Conservation (phyloP, 2,888 invertebrate species). For the Scrobipalpa atriplicella region DNA sequence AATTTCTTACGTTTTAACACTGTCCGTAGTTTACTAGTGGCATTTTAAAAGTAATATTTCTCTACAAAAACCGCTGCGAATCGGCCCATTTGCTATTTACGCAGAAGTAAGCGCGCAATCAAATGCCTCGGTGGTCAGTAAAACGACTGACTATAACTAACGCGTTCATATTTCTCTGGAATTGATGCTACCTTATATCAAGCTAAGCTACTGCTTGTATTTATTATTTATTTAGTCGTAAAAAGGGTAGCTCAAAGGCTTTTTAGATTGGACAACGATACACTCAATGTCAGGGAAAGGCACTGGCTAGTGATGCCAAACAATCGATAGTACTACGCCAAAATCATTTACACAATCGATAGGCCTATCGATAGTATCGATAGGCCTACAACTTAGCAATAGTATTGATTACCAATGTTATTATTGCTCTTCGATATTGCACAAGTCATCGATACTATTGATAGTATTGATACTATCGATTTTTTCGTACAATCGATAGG, state of each 20-base stretch:
- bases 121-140: constrained; percentile 12
- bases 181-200: constrained; percentile 14
- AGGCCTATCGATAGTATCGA: no score
- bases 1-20: no score
- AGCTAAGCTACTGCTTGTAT: constrained; percentile 9
- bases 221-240: constrained; percentile 11
- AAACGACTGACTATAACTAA: background rate
- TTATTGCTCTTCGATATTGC: no score
- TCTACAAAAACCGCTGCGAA: background rate
- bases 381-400: no score
- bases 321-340: no score
- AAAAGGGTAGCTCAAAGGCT: constrained; percentile 1
- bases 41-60: background rate
- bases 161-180: constrained; percentile 9
- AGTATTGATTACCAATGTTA: no score
- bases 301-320: no score
- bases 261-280: constrained; percentile 15
- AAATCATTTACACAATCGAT: no score
- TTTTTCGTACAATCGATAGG: no score
- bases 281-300: constrained; percentile 9
- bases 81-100: constrained; percentile 5
- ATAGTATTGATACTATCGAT: no score
- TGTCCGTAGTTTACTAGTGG: background rate
- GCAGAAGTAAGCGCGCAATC: constrained; percentile 17
- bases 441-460: no score